These are phyloP conservation scores for Steatornis caripensis DNA, from an alignment of 2,113 vertebrate species.

Conservation along the genomic window DNA sequence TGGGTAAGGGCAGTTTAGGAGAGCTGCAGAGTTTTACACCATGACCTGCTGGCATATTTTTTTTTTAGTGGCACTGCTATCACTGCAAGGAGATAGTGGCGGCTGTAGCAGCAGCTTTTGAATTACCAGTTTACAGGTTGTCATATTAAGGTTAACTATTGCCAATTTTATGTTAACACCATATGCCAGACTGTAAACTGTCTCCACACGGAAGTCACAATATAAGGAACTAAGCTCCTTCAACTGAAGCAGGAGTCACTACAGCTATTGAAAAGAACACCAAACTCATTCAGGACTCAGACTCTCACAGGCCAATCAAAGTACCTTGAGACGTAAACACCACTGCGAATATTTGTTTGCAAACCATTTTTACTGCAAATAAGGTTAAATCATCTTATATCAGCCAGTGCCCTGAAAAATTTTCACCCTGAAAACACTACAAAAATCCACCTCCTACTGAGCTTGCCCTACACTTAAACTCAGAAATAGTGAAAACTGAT, in stretches of 20 bases:
- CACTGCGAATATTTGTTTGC: neutral
- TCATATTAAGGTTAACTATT: conserved; percentile 55
- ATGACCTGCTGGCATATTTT: neutral
- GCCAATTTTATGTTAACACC: conserved; percentile 44
- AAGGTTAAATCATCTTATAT: neutral
- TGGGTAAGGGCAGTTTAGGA: neutral
- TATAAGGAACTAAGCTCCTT: neutral
- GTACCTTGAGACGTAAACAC: neutral
- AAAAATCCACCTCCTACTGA: neutral
- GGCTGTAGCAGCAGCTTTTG: neutral
- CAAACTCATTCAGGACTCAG: neutral
- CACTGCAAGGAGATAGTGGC: neutral
- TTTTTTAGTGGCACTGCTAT: neutral
- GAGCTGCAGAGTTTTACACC: neutral
- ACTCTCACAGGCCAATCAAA: neutral
- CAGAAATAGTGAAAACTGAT: neutral
- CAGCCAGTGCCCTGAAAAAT: neutral
- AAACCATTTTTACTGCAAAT: neutral
- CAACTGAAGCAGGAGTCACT: neutral
- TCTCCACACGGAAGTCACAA: conserved; percentile 16
- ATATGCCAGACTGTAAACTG: conserved; percentile 52
- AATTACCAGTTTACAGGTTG: conserved; percentile 53
- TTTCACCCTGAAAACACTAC: neutral
- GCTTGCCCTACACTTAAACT: neutral
- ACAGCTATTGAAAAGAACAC: neutral